Base-by-base conservation (phyloP, 53 echinoderm and acorn worm species). In the Astropecten irregularis region DNA sequence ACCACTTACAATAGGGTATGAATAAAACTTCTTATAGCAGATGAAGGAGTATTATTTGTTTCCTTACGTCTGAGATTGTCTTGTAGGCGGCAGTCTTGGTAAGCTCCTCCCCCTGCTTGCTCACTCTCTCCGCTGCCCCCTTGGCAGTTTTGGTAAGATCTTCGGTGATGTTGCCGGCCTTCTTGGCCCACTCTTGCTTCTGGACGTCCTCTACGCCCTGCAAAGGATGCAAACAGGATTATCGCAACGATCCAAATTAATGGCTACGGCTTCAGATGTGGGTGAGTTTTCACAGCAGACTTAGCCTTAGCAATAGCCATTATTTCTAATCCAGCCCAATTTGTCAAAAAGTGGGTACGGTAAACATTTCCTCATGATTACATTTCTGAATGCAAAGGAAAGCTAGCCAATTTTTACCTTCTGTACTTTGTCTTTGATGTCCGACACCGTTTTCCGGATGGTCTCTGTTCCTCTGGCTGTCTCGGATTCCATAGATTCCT, bases 111-210 rank as follows among this genome's bases (percentile, higher is more conserved):
- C 94, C 92, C 38, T 88, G 85, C 61, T 92, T 92, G 86, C 90
- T 86, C 28, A 99, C 92, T 71, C 47, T 92, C 83, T 99, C 92
- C 0, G 99, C 99, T 4, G 99, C 99, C 29, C 81, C 90, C 50
- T 90, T 94, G 15, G 99, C 99, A 4, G 94, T 83, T 82, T 99
- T 99, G 59, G 90, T 83, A 8, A 99, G 40, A 25, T 94, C 99
- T 49, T 90, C 95, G 8, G 87, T 85, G 0, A 90, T 88, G 69
- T 84, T 50, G 40, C 92, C 85, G 0, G 92, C 95, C 56, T 99
- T 99, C 89, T 99, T 95, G 40, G 92, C 94, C 99, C 99, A 99
- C 38, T 99, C 94, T 65, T 94, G 92, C 40, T 99, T 94, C 76
- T 99, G 94, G 31, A 94, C 92, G 53, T 99, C 99, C 25, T 99